Evolutionary conservation across 1,140 invertebrate genomes (phyloP), one percentile per base, ranked within the genome.

Genomic region (Saccostrea cuccullata): DNA sequence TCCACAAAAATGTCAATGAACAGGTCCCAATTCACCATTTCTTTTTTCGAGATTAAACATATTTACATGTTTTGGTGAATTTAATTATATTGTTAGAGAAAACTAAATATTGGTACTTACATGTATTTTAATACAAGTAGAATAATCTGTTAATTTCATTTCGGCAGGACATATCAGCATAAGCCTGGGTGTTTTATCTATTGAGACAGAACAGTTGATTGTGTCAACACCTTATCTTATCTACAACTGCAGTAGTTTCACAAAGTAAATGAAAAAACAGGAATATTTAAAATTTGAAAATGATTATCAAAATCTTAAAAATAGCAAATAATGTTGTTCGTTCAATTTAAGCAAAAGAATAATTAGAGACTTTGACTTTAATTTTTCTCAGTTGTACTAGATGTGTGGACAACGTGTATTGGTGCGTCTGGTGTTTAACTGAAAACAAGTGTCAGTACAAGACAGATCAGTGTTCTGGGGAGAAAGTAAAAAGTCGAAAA

Each of bases 351-450:
- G 47, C 9, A 47, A 6, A 47, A 0, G 6, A 47, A 2, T 47
- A 6, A 8, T 8, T 64, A 17, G 17, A 64, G 6, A 64, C n/a
- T 4, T 17, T 64, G 17, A 64, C 17, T 64, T 17, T 20, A 20
- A 5, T n/a, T 87, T 84, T 47, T 83, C 86, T 36, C 90, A 93
- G 92, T 55, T 93, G 92, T 83, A 86, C 91, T 15, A 82, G 82
- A 9, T 93, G 92, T 87, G 90, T 91, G 20, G 89, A 91, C 86
- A 92, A 91, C 70, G 77, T 55, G 11, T 92, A 88, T 87, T 89
- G 89, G n/a, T 93, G 92, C 87, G 90, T 92, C 86, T 93, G 92
- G 92, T 93, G 92, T 91, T 77, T 92, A 15, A 91, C 90, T 87
- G 91, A 93, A 70, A 92, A 93, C 84, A 91, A 89, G 30, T 93